Base-by-base conservation (phyloP, 2,113 vertebrate species). In the Scartelaos histophorus region DNA sequence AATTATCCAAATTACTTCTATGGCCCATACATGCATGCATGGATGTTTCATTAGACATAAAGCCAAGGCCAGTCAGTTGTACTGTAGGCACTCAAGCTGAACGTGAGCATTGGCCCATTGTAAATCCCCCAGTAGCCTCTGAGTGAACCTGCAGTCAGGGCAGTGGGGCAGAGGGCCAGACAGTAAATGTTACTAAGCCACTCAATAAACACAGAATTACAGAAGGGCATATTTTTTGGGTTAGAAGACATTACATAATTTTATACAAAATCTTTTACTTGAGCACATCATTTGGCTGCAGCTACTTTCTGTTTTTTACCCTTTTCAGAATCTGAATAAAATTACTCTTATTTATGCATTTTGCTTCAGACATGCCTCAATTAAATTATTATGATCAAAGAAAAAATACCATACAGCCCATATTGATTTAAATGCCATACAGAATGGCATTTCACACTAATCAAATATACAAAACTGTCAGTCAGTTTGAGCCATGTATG, bases 21-120 rank as follows among this genome's bases (percentile, higher is more conserved):
- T 75, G 66, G 49, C 67, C 66, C 66, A 61, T 62, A 62, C 67
- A 69, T 29, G 68, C 60, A 62, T 19, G 21, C 70, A 47, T 61
- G 29, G 29, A 51, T 29, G 45, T 51, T 78, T 68, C 60, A 79
- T 82, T 56, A 81, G 46, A 61, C 61, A 69, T 65, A 82, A 87
- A 85, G 71, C 53, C 53, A 35, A 56, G 6, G 68, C 58, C 75
- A 38, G 57, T 72, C 71, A 54, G 62, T 69, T 43, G 46, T 3
- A n/a, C 57, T n/a, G 24, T 46, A 51, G 22, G 13, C 57, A 61
- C 43, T 71, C 11, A 68, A 60, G 65, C n/a, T 25, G 70, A 34
- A 21, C 49, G n/a, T 29, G 58, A 69, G 67, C 61, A 47, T 46
- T 64, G 56, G 70, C 29, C 25, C 49, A 72, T 74, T 25, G 60